Evolutionary conservation across 2,797 vertebrate species (phyloP).

Genomic region (Rhyacichthys aspro): DNA sequence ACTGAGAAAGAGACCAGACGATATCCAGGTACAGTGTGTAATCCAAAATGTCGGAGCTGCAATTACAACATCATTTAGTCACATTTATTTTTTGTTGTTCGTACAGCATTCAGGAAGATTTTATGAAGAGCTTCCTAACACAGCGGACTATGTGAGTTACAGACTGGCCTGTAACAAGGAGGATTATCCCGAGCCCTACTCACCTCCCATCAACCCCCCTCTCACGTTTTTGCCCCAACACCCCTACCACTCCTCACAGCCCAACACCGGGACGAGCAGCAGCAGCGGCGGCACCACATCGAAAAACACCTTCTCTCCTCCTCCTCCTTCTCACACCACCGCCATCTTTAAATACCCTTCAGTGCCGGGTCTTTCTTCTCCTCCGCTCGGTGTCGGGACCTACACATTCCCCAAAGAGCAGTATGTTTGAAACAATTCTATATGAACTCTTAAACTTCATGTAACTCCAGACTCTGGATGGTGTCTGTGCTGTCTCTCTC

Average conservation of each 20-base stretch:
- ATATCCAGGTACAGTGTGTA: constrained; percentile 65
- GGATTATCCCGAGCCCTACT: constrained; percentile 83
- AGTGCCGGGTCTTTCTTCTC: constrained; percentile 63
- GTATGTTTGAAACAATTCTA: constrained; percentile 78
- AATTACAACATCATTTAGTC: neutral
- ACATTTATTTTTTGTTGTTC: neutral
- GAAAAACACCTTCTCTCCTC: constrained; percentile 80
- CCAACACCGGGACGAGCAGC: constrained; percentile 33
- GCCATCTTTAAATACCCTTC: constrained; percentile 78
- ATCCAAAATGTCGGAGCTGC: neutral
- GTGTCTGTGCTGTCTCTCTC: constrained; percentile 8
- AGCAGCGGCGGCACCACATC: constrained; percentile 52
- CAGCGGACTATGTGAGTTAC: constrained; percentile 86
- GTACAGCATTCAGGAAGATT: constrained; percentile 83
- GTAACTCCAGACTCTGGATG: constrained; percentile 20
- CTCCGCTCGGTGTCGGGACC: constrained; percentile 69
- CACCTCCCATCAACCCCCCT: constrained; percentile 81
- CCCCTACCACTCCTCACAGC: constrained; percentile 72
- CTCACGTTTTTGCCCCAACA: constrained; percentile 84
- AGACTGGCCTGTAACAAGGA: constrained; percentile 83
- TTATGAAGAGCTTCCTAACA: constrained; percentile 86
- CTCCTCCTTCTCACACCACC: constrained; percentile 55
- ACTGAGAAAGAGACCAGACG: constrained; percentile 70
- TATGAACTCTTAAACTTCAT: constrained; percentile 19
- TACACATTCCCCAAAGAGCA: constrained; percentile 88